Evolutionary conservation across 2,113 vertebrate genomes (phyloP).

Genomic region (Halcyon malimbica): DNA sequence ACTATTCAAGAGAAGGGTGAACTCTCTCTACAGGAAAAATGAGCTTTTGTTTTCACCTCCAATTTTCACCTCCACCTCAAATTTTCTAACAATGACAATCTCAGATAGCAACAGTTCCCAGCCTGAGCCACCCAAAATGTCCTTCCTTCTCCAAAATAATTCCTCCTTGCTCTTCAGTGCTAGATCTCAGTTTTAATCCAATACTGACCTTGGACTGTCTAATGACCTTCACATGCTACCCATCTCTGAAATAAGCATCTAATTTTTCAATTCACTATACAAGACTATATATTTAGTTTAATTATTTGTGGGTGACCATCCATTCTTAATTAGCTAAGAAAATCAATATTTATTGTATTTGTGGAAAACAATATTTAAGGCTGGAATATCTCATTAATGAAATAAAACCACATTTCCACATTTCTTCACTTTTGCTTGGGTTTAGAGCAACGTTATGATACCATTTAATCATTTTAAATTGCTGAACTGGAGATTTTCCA

Average conservation of each 20-base stretch:
- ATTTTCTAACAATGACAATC: not conserved
- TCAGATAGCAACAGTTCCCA: not conserved
- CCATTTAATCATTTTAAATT: conserved; percentile 25
- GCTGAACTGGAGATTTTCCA: conserved; percentile 34
- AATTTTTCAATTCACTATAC: conserved; percentile 23
- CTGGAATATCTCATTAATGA: conserved; percentile 23
- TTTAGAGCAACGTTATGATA: conserved; percentile 19
- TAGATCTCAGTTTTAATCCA: not conserved
- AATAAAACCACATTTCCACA: conserved; percentile 15
- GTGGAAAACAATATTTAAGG: conserved; percentile 38
- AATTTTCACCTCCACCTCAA: not conserved
- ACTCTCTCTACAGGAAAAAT: not conserved
- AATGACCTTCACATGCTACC: not conserved
- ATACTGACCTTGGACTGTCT: not conserved
- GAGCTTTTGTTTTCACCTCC: not conserved
- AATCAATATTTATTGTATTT: conserved; percentile 56
- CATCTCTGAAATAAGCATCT: not conserved
- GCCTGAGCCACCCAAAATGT: not conserved
- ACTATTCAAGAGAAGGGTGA: not conserved
- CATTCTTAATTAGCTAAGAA: conserved; percentile 29
- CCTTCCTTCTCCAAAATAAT: not conserved
- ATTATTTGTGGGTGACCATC: conserved; percentile 44
- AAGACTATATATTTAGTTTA: conserved; percentile 37
- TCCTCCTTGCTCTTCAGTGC: not conserved
- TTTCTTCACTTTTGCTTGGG: not conserved